phyloP scores from a whole-genome alignment of 2,113 vertebrate genomes.

The Xenopus tropicalis region DNA sequence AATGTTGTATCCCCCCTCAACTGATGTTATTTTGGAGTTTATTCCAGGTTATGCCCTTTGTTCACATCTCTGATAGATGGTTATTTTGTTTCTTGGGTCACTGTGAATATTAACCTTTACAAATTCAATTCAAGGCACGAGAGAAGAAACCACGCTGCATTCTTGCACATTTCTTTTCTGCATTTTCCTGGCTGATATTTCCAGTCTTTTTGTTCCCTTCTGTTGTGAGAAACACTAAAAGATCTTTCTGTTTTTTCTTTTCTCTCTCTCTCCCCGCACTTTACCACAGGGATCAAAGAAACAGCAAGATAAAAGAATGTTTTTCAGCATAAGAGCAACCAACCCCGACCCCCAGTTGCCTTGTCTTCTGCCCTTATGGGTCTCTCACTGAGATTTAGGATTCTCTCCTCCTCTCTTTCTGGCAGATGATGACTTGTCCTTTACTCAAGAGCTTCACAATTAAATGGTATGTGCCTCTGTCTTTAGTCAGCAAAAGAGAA shows the following conservation, averaged over 20 bases:
- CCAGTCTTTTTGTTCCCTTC: conserved; percentile 8
- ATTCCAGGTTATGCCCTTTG: too few relatives aligned
- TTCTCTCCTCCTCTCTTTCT: conserved; percentile 33
- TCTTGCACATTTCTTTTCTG: too few relatives aligned
- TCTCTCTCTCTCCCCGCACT: not conserved
- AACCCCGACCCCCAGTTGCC: conserved; percentile 36
- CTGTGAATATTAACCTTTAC: too few relatives aligned
- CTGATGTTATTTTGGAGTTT: too few relatives aligned
- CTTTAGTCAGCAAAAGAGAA: conserved; percentile 41
- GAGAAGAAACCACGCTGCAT: too few relatives aligned
- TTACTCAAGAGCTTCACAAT: conserved; percentile 35
- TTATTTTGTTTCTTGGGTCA: too few relatives aligned
- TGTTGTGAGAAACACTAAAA: not conserved
- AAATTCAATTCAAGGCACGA: too few relatives aligned
- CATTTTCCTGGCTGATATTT: conserved; percentile 2
- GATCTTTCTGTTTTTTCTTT: not conserved
- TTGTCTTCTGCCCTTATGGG: not conserved
- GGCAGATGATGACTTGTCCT: conserved; percentile 42
- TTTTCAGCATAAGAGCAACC: conserved; percentile 11
- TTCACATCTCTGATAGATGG: too few relatives aligned
- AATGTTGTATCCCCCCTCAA: too few relatives aligned
- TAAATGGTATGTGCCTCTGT: conserved; percentile 45
- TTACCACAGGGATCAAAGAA: conserved; percentile 13
- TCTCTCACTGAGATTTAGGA: not conserved
- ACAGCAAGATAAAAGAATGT: conserved; percentile 33